Evolutionary conservation across 1,140 invertebrate species (phyloP), one percentile per base, ranked within the genome.

Genomic region (Conopomorpha cramerella): DNA sequence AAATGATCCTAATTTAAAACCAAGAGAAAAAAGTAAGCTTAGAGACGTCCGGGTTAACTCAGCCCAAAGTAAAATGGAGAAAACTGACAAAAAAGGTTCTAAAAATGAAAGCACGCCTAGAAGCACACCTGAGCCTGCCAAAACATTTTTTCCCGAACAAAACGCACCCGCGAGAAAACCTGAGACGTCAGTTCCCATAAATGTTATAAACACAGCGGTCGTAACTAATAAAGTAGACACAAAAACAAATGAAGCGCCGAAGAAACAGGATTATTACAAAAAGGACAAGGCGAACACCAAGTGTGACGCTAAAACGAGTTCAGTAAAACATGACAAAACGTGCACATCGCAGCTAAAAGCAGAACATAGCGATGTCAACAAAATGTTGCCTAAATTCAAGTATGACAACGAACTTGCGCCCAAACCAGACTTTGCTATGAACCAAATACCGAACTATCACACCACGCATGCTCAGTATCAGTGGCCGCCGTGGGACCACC

Each of bases 361-460:
- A 3, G 73, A 79, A 29, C 72, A 76, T 33, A 66, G 53, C 30
- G 78, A 81, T 36, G 31, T 76, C 2, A 78, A 78, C 40, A 80
- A 80, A 51, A 71, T 79, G 48, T 33, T 80, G 16, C 66, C 80
- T 1, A 82, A 82, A 48, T 81, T 82, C 23, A 78, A 78, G 31
- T 78, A 78, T 38, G 77, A 82, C 28, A 78, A 72, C 36, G 80
- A 82, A 34, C 38, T 82, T 8, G 50, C 81, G 2, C 71, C 78
- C 1, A 81, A 79, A 49, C 54, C 76, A 0, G 78, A 80, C 32
- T 81, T 78, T 41, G 61, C 77, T 0, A 79, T 85, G 57, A 83
- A 84, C 46, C 79, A 83, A 41, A 78, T 83, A 36, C 79, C 81
- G 0, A 84, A 83, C 45, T 84, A 84, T 41, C 81, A 84, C 42